A percentile compares a stretch with the other conserved stretches of the same genome.
Evolutionary conservation across 1,140 invertebrate genomes (phyloP).

Genomic region (Mya arenaria): DNA sequence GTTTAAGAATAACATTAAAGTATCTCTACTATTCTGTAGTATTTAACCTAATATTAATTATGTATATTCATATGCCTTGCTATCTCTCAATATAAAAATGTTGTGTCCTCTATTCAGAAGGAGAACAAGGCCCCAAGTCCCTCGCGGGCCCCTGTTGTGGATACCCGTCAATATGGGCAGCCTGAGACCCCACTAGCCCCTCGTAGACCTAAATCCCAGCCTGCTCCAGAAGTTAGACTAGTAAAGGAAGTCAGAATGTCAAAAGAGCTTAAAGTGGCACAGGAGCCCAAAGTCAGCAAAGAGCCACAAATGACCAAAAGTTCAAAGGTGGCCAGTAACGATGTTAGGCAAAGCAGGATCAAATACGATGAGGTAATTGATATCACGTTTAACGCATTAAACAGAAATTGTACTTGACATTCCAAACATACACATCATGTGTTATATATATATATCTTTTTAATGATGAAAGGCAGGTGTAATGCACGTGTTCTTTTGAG

Average conservation of each 20-base stretch:
- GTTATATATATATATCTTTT: too few relatives aligned
- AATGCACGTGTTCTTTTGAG: too few relatives aligned
- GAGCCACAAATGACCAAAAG: slow-evolving; percentile 38
- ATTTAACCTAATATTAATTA: not conserved
- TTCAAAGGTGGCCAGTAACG: not conserved
- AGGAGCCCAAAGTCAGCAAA: slow-evolving; percentile 32
- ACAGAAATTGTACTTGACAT: too few relatives aligned
- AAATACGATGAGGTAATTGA: slow-evolving; percentile 34
- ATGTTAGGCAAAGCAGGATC: slow-evolving; percentile 23
- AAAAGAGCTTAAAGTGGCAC: slow-evolving; percentile 13
- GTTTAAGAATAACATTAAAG: too few relatives aligned
- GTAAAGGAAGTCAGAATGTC: slow-evolving; percentile 15
- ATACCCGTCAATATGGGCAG: slow-evolving; percentile 55
- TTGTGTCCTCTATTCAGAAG: not conserved
- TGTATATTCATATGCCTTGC: not conserved
- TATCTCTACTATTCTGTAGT: too few relatives aligned
- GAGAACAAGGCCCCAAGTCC: slow-evolving; percentile 41
- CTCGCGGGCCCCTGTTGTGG: slow-evolving; percentile 62
- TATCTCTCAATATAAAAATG: not conserved
- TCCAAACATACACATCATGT: too few relatives aligned
- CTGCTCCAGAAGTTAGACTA: slow-evolving; percentile 9
- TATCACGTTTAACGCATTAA: too few relatives aligned
- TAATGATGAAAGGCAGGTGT: too few relatives aligned
- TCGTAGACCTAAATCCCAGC: slow-evolving; percentile 43
- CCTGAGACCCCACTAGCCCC: slow-evolving; percentile 64